Evolutionary conservation across 2,888 invertebrate genomes (phyloP), one percentile per base, ranked within the genome.

Genomic region (Lutraria lutraria): DNA sequence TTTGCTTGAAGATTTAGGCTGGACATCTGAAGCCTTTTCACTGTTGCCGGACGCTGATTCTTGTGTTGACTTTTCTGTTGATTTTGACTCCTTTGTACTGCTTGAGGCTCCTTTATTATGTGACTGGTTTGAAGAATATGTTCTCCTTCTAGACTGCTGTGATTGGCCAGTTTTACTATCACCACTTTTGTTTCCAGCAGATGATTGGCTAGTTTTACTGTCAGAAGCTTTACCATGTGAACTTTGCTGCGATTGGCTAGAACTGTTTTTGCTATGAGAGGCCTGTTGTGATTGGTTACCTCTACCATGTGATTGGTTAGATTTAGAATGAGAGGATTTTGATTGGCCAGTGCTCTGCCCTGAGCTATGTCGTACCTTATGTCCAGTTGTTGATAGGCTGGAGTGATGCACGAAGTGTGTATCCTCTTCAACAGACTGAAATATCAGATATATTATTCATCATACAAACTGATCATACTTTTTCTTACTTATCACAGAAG

Each of bases 361-460:
- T 81, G 92, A 92, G 83, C 90, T 88, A 87, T 92, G 92, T 72
- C 92, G 86, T 16, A 90, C 84, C 85, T 92, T 92, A 54, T 89
- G 87, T 52, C 92, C 92, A 21, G 92, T 92, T 13, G 88, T 72
- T 43, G 92, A 92, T 34, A 92, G 90, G 82, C 92, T 92, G 52
- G 92, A 90, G 76, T 88, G 81, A 60, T 92, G 92, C 43, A 87
- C 79, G 29, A 89, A 53, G 25, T 92, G 90, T 54, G 88, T 92
- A 68, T 92, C 92, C 72, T 90, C 92, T 83, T 92, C 92, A 52
- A 91, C 68, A 72, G 92, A 91, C 92, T 92, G 91, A 56, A 91
- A 19, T 52, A 87, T 63, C 56, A 29, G 25, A 60, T 43, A 43
- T 72, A 60, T 81, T 0, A 25, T 56, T 52, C 25, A 81, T 53